Conservation (phyloP, 37 sponge, comb jelly and placozoan genomes). For the Aplysina aerophoba region DNA sequence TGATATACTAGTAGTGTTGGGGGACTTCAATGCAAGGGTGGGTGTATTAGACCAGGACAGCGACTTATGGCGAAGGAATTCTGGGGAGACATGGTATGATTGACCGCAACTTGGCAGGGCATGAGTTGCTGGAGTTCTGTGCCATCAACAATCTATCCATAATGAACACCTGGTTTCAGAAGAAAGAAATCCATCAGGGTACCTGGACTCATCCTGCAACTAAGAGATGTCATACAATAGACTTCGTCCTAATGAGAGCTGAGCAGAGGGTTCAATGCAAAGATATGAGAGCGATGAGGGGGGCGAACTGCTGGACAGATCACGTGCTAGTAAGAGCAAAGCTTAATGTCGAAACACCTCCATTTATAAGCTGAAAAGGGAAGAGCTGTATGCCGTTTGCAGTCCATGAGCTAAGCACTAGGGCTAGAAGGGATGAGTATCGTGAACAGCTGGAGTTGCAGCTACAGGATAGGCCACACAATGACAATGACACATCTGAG, state of each 20-base stretch:
- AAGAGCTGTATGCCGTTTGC: background rate
- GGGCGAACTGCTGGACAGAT: conserved; percentile 37
- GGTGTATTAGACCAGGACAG: background rate
- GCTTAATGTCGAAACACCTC: background rate
- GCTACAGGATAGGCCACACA: background rate
- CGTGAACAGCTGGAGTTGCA: conserved; percentile 12
- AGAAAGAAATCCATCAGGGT: background rate
- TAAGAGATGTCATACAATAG: conserved; percentile 30
- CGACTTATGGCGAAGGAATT: background rate
- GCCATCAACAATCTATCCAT: conserved; percentile 19
- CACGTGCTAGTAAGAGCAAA: conserved; percentile 15
- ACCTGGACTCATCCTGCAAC: conserved; percentile 41
- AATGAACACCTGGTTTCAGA: conserved; percentile 44
- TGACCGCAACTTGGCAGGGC: background rate
- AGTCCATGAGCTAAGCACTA: background rate
- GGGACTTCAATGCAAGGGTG: too few relatives aligned
- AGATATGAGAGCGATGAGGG: conserved; percentile 35
- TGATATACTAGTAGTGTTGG: conserved; percentile 2
- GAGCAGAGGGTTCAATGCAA: conserved; percentile 10
- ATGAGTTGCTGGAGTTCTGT: conserved; percentile 18
- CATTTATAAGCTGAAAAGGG: background rate
- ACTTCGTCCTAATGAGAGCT: conserved; percentile 19
- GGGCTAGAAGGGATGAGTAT: conserved; percentile 1
- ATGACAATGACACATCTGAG: background rate
- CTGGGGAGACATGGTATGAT: background rate